Percentiles rank a stretch among this genome's conserved stretches.
These are phyloP conservation scores for Plebejus anna DNA, from an alignment of 2,888 invertebrate species.

Conservation along the genomic window DNA sequence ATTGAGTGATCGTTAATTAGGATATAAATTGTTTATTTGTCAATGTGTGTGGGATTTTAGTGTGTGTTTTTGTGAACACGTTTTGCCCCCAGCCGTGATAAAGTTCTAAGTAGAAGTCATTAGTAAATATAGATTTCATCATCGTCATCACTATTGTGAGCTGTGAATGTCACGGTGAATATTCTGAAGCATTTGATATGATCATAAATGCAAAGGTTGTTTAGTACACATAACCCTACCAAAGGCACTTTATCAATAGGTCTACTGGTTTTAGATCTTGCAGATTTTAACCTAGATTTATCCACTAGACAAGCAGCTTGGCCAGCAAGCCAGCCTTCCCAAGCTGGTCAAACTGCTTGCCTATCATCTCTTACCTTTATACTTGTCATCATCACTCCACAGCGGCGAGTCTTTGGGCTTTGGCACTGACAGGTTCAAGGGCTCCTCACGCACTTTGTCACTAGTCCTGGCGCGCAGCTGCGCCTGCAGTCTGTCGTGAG, in stretches of 20 bases:
- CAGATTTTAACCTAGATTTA: neutral
- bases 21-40: slow-evolving; percentile 46
- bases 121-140: neutral
- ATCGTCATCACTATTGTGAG: neutral
- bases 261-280: neutral
- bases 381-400: slow-evolving; percentile 61
- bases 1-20: neutral
- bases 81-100: slow-evolving; percentile 9
- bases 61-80: slow-evolving; percentile 8
- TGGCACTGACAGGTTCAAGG: slow-evolving; percentile 80
- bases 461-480: slow-evolving; percentile 64
- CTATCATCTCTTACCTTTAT: slow-evolving; percentile 53
- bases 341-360: neutral
- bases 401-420: slow-evolving; percentile 66
- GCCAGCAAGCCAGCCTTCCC: neutral
- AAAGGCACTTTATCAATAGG: too few relatives aligned
- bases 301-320: neutral
- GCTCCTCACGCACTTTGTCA: slow-evolving; percentile 72
- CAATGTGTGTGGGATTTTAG: slow-evolving; percentile 47
- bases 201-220: too few relatives aligned
- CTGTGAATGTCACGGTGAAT: too few relatives aligned
- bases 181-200: too few relatives aligned
- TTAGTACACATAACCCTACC: too few relatives aligned
- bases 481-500: slow-evolving; percentile 57
- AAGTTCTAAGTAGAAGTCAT: neutral